Conservation (phyloP, 2,888 invertebrate species). For the Xylota segnis region DNA sequence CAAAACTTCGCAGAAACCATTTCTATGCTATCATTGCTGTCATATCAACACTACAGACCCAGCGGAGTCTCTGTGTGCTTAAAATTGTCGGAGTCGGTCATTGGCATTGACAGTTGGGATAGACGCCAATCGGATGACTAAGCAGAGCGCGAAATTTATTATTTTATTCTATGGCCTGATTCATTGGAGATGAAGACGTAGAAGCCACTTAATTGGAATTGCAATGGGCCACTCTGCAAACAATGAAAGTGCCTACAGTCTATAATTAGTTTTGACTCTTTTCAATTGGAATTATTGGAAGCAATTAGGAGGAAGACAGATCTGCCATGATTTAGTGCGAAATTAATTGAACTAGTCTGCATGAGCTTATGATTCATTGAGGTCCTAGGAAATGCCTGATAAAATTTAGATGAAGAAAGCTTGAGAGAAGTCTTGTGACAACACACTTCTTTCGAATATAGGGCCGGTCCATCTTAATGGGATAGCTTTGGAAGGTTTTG, state of each 20-base stretch:
- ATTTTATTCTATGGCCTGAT: constrained; percentile 1
- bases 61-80: constrained; percentile 40
- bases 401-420: not conserved
- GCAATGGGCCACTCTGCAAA: not conserved
- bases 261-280: constrained; percentile 3
- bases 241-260: not conserved
- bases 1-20: constrained; percentile 30
- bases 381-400: not conserved
- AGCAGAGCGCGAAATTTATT: constrained; percentile 39
- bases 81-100: constrained; percentile 46
- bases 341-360: not conserved
- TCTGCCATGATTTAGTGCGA: not conserved
- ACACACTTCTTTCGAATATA: no score
- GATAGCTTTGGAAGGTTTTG: no score
- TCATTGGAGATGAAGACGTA: constrained; percentile 5
- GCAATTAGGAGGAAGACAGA: not conserved
- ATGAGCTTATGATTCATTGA: not conserved
- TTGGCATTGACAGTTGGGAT: constrained; percentile 61
- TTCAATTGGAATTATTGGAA: constrained; percentile 6
- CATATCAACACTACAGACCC: constrained; percentile 45
- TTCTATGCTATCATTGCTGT: constrained; percentile 28
- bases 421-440: no score
- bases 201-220: constrained; percentile 5
- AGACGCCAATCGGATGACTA: constrained; percentile 59
- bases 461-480: no score